phyloP scores from a whole-genome alignment of 2,113 vertebrate genomes.

The Regulus satrapa region DNA sequence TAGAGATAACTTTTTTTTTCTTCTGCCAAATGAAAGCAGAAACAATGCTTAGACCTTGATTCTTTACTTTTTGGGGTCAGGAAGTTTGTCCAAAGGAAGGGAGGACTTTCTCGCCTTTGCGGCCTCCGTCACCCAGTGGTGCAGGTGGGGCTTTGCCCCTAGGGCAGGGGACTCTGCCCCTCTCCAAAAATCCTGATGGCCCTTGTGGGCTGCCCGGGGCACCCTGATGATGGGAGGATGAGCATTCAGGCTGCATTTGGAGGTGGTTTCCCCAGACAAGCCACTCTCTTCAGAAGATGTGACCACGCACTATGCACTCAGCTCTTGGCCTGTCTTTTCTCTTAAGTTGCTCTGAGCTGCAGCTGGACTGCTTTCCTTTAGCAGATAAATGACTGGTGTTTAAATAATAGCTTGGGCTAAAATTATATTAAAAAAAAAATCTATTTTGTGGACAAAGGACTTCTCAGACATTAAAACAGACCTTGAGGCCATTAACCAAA shows the following conservation, averaged over 20 bases:
- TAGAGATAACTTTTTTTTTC: neutral
- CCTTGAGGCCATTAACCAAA: neutral
- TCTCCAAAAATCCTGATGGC: neutral
- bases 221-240: no score
- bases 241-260: neutral
- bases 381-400: neutral
- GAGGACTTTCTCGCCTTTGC: neutral
- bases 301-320: fast-evolving
- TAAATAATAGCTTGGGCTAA: neutral
- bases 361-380: neutral
- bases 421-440: no score
- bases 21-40: neutral
- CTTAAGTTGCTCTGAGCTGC: neutral
- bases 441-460: neutral
- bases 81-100: conserved; percentile 25
- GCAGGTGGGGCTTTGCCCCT: fast-evolving
- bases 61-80: neutral
- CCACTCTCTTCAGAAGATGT: neutral
- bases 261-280: neutral
- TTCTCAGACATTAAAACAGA: neutral
- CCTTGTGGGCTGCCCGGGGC: neutral
- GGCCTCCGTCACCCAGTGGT: neutral
- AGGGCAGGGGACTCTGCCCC: neutral
- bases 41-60: neutral
- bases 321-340: neutral